Conservation (phyloP, 2,797 vertebrate genomes). For the Naso thynnoides region DNA sequence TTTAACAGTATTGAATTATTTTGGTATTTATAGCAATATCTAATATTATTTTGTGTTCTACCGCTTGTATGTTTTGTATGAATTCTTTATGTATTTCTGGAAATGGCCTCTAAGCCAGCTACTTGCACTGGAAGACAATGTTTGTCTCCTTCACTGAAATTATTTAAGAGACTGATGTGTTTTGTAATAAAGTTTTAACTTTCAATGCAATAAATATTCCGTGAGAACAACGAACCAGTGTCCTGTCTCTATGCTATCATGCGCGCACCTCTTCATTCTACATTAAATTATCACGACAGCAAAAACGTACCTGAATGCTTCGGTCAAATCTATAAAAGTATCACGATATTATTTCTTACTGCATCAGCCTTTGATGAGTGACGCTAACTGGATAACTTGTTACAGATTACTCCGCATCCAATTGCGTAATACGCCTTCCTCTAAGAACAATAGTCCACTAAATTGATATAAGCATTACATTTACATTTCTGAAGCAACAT, state of each 20-base stretch:
- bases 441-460: conserved; percentile 81
- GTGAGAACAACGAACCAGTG: conserved; percentile 28
- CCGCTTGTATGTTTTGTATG: conserved; percentile 71
- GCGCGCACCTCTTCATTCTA: neutral
- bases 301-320: too few species aligned
- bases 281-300: neutral
- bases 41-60: conserved; percentile 71
- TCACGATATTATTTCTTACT: too few species aligned
- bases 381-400: too few species aligned
- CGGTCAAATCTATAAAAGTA: too few species aligned
- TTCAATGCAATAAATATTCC: conserved; percentile 78
- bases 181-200: conserved; percentile 62
- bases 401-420: conserved; percentile 82
- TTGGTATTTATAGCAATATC: conserved; percentile 76
- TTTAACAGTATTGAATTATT: conserved; percentile 71
- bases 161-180: conserved; percentile 72
- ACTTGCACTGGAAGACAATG: conserved; percentile 82
- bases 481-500: neutral
- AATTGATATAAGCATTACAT: conserved; percentile 24
- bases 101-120: conserved; percentile 66
- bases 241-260: neutral
- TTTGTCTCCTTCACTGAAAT: conserved; percentile 75
- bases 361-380: too few species aligned
- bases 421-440: conserved; percentile 72
- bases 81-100: conserved; percentile 68